Evolutionary conservation across 2,888 invertebrate genomes (phyloP), one percentile per base, ranked within the genome.

Genomic region (Carpatolechia fugitivella): DNA sequence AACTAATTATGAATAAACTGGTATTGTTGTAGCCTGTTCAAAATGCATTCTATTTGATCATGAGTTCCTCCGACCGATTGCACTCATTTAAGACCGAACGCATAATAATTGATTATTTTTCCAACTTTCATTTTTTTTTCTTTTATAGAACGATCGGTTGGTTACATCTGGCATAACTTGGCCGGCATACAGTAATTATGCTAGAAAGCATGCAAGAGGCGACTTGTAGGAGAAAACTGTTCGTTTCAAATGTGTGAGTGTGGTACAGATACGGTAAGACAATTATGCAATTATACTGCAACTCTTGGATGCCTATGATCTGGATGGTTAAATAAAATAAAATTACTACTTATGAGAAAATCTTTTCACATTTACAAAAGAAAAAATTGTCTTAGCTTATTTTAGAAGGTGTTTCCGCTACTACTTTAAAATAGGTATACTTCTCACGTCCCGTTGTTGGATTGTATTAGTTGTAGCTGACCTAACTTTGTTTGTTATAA

Each of bases 131-230:
- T 60, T 61, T 61, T 62, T 63, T 62, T 60, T 63, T 40, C 53
- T 59, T 44, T 14, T 53, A 49, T 20, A 53, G 52, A 53, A 36
- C 57, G 54, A 58, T 54, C 56, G 56, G 56, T 58, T 60, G 60
- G 56, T 57, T 58, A 60, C 59, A 61, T 60, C 61, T 62, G 57
- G 57, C 57, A 58, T 58, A 58, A 55, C 59, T 58, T 60, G 57
- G 56, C 48, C 51, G 56, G 57, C 31, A 51, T 46, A 58, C 60
- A 52, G 64, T 64, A 63, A 66, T 65, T 65, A 63, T 62, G 57
- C 62, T 61, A 57, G 66, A 66, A 65, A 66, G 66, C 60, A 57
- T 58, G 60, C 59, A 55, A 57, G 56, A 58, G 57, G 58, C 62
- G 58, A 59, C 59, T 57, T 14, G 40, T n/a, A 54, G 51, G 62